Base-by-base conservation (phyloP, 2,888 invertebrate genomes). In the Agrochola circellaris region DNA sequence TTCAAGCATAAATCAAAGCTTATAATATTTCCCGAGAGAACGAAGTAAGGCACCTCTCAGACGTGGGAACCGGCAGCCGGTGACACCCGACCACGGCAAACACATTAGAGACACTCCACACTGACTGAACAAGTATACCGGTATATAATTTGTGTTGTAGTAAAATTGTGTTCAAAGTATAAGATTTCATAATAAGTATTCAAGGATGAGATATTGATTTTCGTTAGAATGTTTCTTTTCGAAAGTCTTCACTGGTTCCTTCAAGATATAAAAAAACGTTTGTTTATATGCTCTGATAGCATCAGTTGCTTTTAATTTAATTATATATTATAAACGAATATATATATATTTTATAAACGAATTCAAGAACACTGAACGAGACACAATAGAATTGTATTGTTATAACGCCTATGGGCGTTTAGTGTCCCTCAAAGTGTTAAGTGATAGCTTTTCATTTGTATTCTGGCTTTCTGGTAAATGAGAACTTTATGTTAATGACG, bases 51-150 rank as follows among this genome's bases (percentile, higher is more conserved):
- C n/a, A 60, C 68, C 67, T 77, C 56, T 64, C 65, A 73, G 77
- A 54, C 78, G 85, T 87, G 88, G 77, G 87, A 88, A 17, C 75
- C 30, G n/a, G 56, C 88, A 86, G 83, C 64, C 64, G 82, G 65
- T 38, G 83, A 80, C 75, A 77, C 71, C 82, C 79, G 75, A 74
- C 73, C 56, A 38, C 74, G 60, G 62, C 75, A 87, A 88, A 87
- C 87, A 88, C 88, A 87, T 88, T 87, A 87, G 61, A 51, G 76
- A 30, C 76, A 65, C 84, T 86, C 62, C 79, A 74, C 15, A 38
- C 45, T 66, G 45, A 66, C 61, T 61, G 54, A 80, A 67, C 61
- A 38, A 74, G 65, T 20, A 26, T 60, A 45, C 9, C 17, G 62
- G n/a, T 61, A 23, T 75, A 6, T 60, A 38, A 7, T 7, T 17